These are phyloP conservation scores for Ceryle rudis DNA, from an alignment of 2,797 vertebrate genomes.

Conservation along the genomic window DNA sequence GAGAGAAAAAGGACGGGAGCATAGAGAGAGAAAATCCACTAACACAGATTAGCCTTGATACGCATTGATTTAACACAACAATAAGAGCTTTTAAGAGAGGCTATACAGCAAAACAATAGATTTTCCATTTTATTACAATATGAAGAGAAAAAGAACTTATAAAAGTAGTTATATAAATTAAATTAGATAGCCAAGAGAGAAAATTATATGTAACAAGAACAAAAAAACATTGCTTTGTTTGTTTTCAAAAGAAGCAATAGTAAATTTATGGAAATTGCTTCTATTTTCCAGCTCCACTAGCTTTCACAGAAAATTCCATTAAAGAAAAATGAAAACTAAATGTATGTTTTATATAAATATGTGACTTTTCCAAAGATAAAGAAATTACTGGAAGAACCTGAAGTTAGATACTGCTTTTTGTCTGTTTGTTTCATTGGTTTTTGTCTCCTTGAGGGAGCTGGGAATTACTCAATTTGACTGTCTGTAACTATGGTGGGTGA, in stretches of 20 bases:
- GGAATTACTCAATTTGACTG: not conserved
- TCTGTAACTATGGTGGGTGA: not conserved
- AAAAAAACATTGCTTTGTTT: slow-evolving; percentile 28
- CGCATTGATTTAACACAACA: not conserved
- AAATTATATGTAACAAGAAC: not conserved
- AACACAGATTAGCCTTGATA: not conserved
- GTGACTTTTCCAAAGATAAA: slow-evolving; percentile 9
- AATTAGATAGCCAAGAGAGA: slow-evolving; percentile 14
- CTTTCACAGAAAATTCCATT: slow-evolving; percentile 40
- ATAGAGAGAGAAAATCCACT: not conserved
- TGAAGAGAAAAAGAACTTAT: not conserved
- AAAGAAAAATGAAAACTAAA: slow-evolving; percentile 10
- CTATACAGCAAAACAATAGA: not conserved
- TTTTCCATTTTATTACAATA: slow-evolving; percentile 35
- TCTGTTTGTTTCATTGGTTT: too few relatives aligned
- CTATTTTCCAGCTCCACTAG: not conserved
- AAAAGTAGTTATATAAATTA: slow-evolving; percentile 2
- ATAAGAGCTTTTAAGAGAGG: not conserved
- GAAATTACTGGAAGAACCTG: not conserved
- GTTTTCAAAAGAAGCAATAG: not conserved
- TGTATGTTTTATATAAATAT: not conserved
- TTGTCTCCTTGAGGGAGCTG: not conserved
- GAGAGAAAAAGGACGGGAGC: not conserved
- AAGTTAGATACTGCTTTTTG: not conserved
- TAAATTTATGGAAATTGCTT: slow-evolving; percentile 51